Percentiles rank a stretch among this genome's conserved stretches.
These are phyloP conservation scores for Helicoverpa zea DNA, from an alignment of 1,140 invertebrate genomes.

Conservation along the genomic window DNA sequence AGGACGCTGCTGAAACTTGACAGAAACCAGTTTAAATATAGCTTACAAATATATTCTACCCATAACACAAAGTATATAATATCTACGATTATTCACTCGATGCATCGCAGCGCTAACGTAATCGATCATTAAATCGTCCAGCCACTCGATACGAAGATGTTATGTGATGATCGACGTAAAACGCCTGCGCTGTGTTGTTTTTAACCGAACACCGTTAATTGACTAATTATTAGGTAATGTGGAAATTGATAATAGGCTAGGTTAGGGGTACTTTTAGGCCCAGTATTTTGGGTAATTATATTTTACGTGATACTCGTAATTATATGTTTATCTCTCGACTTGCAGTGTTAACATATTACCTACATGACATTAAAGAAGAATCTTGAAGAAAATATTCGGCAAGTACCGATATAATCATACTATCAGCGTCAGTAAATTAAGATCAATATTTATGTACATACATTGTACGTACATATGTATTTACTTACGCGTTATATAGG, in stretches of 20 bases:
- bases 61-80: conserved; percentile 4
- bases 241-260: not conserved
- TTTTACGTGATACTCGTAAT: too few relatives aligned
- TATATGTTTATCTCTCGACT: too few relatives aligned
- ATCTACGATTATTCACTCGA: conserved; percentile 10
- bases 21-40: not conserved
- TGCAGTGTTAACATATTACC: too few relatives aligned
- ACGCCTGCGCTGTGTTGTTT: not conserved
- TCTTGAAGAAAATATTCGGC: too few relatives aligned
- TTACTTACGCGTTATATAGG: too few relatives aligned
- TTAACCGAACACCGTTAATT: not conserved
- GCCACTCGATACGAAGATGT: conserved; percentile 20
- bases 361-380: too few relatives aligned
- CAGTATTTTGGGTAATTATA: not conserved
- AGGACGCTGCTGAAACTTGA: too few relatives aligned
- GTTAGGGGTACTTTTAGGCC: not conserved
- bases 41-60: not conserved
- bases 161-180: conserved; percentile 21
- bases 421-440: too few relatives aligned
- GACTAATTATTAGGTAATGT: conserved; percentile 29
- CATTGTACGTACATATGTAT: too few relatives aligned
- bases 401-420: too few relatives aligned
- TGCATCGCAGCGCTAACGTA: conserved; percentile 5
- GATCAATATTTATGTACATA: too few relatives aligned
- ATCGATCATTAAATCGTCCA: conserved; percentile 40